Evolutionary conservation across 2,113 vertebrate genomes (phyloP).

Genomic region (western clawed frog (Xenopus tropicalis)): UCB_Xtro_10.0 CM004444.2:50046501-50047000

Average conservation of each 20-base stretch:
- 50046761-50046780: not conserved
- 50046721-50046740: too few species aligned
- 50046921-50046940: too few species aligned
- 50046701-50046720: too few species aligned
- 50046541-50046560: constrained; percentile 49
- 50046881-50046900: too few species aligned
- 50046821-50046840: not conserved
- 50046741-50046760: not conserved
- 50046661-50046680: too few species aligned
- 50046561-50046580: constrained; percentile 31
- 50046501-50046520: constrained; percentile 35
- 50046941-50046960: too few species aligned
- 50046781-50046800: not conserved
- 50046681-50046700: too few species aligned
- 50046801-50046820: not conserved
- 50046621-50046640: constrained; percentile 3
- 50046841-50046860: too few species aligned
- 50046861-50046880: too few species aligned
- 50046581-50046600: constrained; percentile 32
- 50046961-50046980: too few species aligned
- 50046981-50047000: too few species aligned
- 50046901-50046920: too few species aligned
- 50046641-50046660: not conserved
- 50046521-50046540: constrained; percentile 24
- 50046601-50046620: not conserved